Evolutionary conservation across 2,113 vertebrate genomes (phyloP).

Genomic region (Brevimyrus niger): DNA sequence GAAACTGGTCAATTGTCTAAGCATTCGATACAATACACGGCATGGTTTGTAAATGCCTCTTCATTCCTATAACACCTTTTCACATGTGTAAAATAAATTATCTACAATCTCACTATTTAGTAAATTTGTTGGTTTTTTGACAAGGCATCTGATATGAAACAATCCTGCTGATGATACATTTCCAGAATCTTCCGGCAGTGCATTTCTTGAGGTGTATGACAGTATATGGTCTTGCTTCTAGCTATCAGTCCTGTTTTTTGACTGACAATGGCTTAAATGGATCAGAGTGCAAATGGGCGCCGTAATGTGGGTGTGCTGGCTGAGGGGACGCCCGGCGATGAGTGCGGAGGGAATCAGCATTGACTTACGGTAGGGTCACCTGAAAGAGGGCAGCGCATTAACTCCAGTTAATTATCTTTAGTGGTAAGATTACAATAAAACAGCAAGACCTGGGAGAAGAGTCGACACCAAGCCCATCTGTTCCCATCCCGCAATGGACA

Average conservation of each 20-base stretch:
- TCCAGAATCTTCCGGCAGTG: background rate
- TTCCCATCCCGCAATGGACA: conserved; percentile 15
- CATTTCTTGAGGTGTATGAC: background rate
- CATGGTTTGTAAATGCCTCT: background rate
- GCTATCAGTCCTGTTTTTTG: background rate
- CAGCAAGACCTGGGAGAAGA: background rate
- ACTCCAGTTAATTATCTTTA: conserved; percentile 17
- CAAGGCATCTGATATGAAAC: background rate
- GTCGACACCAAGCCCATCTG: conserved; percentile 19
- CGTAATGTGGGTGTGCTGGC: background rate
- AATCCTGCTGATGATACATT: background rate
- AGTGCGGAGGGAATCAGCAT: background rate
- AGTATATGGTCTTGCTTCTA: background rate
- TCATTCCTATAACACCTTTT: background rate
- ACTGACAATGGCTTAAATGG: background rate
- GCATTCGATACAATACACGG: background rate
- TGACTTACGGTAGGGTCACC: conserved; percentile 5
- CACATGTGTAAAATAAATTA: background rate
- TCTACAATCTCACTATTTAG: background rate
- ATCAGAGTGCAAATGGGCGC: background rate
- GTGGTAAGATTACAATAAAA: conserved; percentile 18
- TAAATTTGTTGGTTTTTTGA: background rate
- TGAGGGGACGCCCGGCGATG: background rate
- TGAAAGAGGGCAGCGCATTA: background rate
- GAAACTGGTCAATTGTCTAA: background rate